These are phyloP conservation scores for Azemiops feae DNA, from an alignment of 2,113 vertebrate species.

Conservation along the genomic window DNA sequence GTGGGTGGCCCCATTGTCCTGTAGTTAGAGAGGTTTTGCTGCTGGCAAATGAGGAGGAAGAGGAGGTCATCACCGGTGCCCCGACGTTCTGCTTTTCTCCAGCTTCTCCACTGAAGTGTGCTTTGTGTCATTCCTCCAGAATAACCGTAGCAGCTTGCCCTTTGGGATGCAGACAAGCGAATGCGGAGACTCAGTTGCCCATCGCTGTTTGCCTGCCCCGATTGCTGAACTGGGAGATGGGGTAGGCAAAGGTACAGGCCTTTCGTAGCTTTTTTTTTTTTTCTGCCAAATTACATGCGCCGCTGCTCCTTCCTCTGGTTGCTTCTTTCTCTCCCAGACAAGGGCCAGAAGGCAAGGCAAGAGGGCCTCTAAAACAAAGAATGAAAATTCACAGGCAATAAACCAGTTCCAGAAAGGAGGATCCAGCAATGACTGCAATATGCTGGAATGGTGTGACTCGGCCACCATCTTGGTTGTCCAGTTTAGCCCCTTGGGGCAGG, in stretches of 20 bases:
- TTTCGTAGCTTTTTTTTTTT: conserved; percentile 29
- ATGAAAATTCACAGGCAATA: not conserved
- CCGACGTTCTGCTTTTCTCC: not conserved
- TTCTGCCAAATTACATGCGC: not conserved
- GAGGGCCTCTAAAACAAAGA: not conserved
- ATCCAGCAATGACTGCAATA: not conserved
- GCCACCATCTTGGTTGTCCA: not conserved
- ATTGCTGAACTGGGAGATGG: not conserved
- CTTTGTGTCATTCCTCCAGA: not conserved
- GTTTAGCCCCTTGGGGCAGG: not conserved
- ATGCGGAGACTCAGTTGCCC: not conserved
- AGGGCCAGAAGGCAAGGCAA: not conserved
- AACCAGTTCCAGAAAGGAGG: not conserved
- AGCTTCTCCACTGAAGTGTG: not conserved
- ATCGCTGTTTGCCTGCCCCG: not conserved
- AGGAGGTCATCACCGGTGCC: accelerated
- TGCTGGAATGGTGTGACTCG: not conserved
- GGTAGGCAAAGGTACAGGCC: not conserved
- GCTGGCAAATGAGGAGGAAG: not conserved
- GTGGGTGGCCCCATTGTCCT: not conserved
- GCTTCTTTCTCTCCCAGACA: not conserved
- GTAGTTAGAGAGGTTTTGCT: not conserved
- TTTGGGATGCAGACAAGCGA: not conserved
- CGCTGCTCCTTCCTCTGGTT: not conserved
- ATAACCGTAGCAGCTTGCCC: not conserved